These are phyloP conservation scores for Heliconius cydno DNA, from an alignment of 2,888 invertebrate genomes.

Conservation along the genomic window DNA sequence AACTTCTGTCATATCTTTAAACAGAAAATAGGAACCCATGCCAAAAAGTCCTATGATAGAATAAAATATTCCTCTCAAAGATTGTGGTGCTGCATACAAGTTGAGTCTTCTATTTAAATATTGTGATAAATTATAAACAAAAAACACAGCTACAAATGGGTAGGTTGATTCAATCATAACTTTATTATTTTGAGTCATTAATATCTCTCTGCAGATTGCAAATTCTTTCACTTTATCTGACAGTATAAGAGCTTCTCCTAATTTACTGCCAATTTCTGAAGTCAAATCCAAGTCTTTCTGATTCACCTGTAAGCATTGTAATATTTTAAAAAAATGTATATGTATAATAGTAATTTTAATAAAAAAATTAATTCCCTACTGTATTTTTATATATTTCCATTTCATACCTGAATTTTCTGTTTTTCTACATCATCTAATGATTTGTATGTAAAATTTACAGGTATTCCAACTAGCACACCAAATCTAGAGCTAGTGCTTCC, in stretches of 20 bases:
- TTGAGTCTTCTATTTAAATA: slow-evolving; percentile 81
- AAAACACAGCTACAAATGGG: slow-evolving; percentile 74
- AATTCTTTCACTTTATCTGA: slow-evolving; percentile 91
- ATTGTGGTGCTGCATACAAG: slow-evolving; percentile 80
- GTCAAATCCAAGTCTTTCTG: slow-evolving; percentile 86
- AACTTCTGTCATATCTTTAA: slow-evolving; percentile 86
- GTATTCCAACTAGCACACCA: slow-evolving; percentile 89
- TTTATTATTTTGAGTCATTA: slow-evolving; percentile 84
- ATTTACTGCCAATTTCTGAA: slow-evolving; percentile 83
- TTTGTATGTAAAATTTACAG: slow-evolving; percentile 86
- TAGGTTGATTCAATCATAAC: slow-evolving; percentile 82
- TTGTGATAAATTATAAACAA: slow-evolving; percentile 80
- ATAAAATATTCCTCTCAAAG: slow-evolving; percentile 79
- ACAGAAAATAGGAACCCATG: slow-evolving; percentile 84
- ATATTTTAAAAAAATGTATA: not conserved
- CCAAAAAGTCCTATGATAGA: slow-evolving; percentile 82
- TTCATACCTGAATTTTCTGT: slow-evolving; percentile 79
- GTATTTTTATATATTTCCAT: not conserved
- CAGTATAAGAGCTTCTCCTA: slow-evolving; percentile 87
- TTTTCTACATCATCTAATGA: slow-evolving; percentile 82
- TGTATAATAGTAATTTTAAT: not conserved
- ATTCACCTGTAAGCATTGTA: slow-evolving; percentile 81
- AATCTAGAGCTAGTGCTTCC: slow-evolving; percentile 80
- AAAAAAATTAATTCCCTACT: not conserved
- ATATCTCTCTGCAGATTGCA: slow-evolving; percentile 90